Conservation (phyloP, 2,888 invertebrate species). For the Agriopis marginaria region DNA sequence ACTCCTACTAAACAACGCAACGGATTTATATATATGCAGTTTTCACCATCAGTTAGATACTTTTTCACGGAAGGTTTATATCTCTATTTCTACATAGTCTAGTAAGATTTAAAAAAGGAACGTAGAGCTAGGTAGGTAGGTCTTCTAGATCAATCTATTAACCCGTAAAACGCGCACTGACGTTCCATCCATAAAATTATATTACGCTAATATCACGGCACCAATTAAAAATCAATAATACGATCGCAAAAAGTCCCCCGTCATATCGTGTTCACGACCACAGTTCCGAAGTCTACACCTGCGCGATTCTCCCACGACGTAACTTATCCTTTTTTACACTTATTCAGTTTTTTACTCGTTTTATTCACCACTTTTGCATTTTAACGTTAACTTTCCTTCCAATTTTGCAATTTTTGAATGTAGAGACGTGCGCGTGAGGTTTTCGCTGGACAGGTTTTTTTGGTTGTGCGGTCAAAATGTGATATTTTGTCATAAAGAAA, state of each 20-base stretch:
- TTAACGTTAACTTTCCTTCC: slow-evolving; percentile 79
- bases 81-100: no score
- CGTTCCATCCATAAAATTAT: slow-evolving; percentile 29
- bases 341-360: slow-evolving; percentile 54
- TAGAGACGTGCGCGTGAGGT: slow-evolving; percentile 30
- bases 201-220: slow-evolving; percentile 49
- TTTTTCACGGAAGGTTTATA: no score
- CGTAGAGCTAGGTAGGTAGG: no score
- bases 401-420: slow-evolving; percentile 75
- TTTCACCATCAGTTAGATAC: no score
- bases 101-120: no score
- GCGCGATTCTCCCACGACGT: slow-evolving; percentile 81
- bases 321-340: slow-evolving; percentile 65
- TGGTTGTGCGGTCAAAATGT: background rate
- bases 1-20: no score
- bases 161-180: slow-evolving; percentile 14
- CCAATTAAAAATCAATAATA: slow-evolving; percentile 80
- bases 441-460: background rate
- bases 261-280: slow-evolving; percentile 53
- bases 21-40: no score
- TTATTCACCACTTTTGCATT: slow-evolving; percentile 70
- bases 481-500: background rate
- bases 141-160: background rate
- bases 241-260: slow-evolving; percentile 59
- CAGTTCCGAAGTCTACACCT: slow-evolving; percentile 62